Base-by-base conservation (phyloP, 2,888 invertebrate species). In the Perizoma affinitatum region DNA sequence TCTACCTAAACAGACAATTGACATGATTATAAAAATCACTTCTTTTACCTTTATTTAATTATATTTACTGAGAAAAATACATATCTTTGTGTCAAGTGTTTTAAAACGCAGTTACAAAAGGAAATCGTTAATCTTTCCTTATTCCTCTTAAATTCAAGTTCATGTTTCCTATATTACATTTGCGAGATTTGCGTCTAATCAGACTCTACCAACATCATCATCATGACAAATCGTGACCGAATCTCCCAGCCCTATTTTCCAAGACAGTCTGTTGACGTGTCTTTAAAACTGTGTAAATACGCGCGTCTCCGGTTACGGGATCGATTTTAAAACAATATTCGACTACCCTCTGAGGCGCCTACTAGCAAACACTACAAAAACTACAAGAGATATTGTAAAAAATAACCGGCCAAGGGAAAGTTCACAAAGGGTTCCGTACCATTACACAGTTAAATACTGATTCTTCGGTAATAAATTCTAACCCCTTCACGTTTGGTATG, bases 211-310 rank as follows among this genome's bases (percentile, higher is more conserved):
- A 34, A 40, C 40, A 40, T 40, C 7, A 8, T 8, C 7, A 7
- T 40, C 40, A 40, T 9, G 6, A 33, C 43, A n/a, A 43, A 43
- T 5, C 11, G 6, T 43, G n/a, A n/a, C 7, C 7, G 40, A 46
- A 33, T 34, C 38, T 40, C 34, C 44, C 56, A 83, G 54, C 84
- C 83, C 83, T 83, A 63, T 1, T 22, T 47, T 51, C 6, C 36
- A 44, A 46, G 46, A 55, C 55, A 63, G 58, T 70, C 65, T 80
- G 84, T 80, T 82, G 84, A 82, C 85, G 81, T 82, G 83, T 87
- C 82, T 88, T 88, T 88, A 83, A 89, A 89, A 87, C 87, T 83
- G 82, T 76, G 86, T 83, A 88, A 88, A 90, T 79, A 89, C 63
- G 58, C 71, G 67, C 64, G 70, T 79, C 76, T 88, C 83, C 66